Percentiles rank a stretch among this genome's conserved stretches.
Evolutionary conservation across 2,113 vertebrate species (phyloP).

Genomic region (Pyrgilauda ruficollis): DNA sequence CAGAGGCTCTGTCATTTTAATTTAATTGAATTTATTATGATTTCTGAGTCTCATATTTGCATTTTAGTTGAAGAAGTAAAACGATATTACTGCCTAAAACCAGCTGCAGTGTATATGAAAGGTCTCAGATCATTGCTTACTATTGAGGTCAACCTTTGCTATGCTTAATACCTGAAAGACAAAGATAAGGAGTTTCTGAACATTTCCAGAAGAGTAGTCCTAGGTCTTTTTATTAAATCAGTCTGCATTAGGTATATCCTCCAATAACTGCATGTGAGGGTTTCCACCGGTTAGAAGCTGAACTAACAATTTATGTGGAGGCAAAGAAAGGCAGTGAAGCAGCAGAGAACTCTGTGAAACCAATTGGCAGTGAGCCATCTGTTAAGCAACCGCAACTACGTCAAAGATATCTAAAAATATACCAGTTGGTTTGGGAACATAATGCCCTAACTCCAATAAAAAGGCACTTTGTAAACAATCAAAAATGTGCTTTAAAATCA

Average conservation of each 20-base stretch:
- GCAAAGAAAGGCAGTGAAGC: slow-evolving; percentile 28
- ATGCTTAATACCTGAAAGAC: not conserved
- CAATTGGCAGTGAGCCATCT: slow-evolving; percentile 43
- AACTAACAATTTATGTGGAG: not conserved
- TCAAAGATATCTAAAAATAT: slow-evolving; percentile 52
- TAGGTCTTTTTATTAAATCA: not conserved
- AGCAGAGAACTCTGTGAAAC: slow-evolving; percentile 23
- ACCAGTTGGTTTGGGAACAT: slow-evolving; percentile 19
- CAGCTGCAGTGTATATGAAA: not conserved
- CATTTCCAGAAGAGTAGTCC: not conserved
- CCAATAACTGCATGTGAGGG: not conserved
- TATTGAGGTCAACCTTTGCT: not conserved
- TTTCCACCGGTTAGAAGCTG: slow-evolving; percentile 11
- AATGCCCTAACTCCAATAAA: slow-evolving; percentile 31
- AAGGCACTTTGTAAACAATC: slow-evolving; percentile 4
- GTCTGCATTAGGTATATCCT: not conserved
- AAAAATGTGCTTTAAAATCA: slow-evolving; percentile 16
- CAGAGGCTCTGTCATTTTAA: not conserved
- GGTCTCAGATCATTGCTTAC: not conserved
- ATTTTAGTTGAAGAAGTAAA: slow-evolving; percentile 7
- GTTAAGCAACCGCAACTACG: slow-evolving; percentile 45
- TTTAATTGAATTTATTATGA: not conserved
- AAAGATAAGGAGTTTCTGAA: not conserved
- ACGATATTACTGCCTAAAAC: not conserved
- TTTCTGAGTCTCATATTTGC: not conserved